Evolutionary conservation across 2,113 vertebrate species (phyloP).

Genomic region (Vireo altiloquus): DNA sequence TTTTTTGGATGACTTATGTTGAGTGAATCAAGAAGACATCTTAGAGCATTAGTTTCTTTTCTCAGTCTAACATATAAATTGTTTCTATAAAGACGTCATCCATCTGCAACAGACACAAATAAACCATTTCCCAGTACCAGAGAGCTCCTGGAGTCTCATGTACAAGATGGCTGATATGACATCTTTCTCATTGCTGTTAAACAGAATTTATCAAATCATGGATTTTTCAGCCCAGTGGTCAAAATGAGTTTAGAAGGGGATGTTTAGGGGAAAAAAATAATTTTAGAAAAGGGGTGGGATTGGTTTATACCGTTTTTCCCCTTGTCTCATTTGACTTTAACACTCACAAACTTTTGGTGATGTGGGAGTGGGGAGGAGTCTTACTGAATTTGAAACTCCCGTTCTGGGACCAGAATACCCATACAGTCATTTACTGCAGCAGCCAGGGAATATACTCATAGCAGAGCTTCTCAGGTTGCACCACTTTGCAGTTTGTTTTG

Average conservation of each 20-base stretch:
- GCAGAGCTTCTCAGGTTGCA: not conserved
- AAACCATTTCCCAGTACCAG: not conserved
- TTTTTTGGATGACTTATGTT: not conserved
- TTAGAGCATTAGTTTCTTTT: not conserved
- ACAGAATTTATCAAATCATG: not conserved
- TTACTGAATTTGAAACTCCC: not conserved
- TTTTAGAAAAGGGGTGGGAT: not conserved
- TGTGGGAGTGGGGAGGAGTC: not conserved
- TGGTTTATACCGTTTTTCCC: not conserved
- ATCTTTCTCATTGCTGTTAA: not conserved
- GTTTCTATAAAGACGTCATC: not conserved
- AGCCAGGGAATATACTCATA: not conserved
- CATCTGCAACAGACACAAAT: not conserved
- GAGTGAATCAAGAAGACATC: not conserved
- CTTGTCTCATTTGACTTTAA: not conserved
- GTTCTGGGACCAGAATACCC: not conserved
- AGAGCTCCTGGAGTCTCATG: not conserved
- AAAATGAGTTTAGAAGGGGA: not conserved
- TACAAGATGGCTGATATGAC: not conserved
- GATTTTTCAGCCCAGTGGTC: not conserved
- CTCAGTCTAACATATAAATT: not conserved
- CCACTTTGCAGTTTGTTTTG: constrained; percentile 17
- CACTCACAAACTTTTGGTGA: not conserved
- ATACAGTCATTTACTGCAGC: not conserved
- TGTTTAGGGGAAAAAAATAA: not conserved